Conservation (phyloP, 1,140 invertebrate genomes). For the Aphaenogaster floridana region DNA sequence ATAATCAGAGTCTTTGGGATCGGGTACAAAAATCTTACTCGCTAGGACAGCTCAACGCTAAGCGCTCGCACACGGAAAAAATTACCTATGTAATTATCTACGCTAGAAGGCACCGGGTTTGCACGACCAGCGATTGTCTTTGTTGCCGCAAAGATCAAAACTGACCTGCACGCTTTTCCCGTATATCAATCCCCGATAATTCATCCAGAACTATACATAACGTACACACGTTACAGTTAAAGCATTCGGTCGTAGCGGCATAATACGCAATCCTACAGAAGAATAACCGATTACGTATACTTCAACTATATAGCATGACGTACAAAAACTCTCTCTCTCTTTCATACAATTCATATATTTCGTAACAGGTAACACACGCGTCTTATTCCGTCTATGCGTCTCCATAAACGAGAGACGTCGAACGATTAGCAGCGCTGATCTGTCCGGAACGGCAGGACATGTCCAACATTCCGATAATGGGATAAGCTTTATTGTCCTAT, state of each 20-base stretch:
- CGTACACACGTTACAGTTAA: constrained; percentile 13
- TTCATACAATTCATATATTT: not conserved
- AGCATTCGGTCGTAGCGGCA: not conserved
- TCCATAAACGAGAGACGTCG: not conserved
- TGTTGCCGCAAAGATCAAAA: constrained; percentile 29
- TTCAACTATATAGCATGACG: not conserved
- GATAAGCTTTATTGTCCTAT: constrained; percentile 28
- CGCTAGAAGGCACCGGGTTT: not conserved
- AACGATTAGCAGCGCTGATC: not conserved
- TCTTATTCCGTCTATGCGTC: not conserved
- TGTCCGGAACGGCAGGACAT: not conserved
- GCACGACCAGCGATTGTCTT: constrained; percentile 18
- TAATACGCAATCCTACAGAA: not conserved
- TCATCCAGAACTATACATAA: not conserved
- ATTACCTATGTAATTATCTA: not conserved
- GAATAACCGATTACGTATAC: constrained; percentile 2
- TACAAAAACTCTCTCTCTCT: not conserved
- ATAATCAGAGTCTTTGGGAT: constrained; percentile 79
- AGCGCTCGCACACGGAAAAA: constrained; percentile 26
- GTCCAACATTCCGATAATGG: not conserved
- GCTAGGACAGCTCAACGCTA: constrained; percentile 67
- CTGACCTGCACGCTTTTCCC: not conserved
- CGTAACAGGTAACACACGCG: not conserved
- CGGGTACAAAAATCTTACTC: constrained; percentile 80
- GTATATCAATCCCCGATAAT: not conserved